Base-by-base conservation (phyloP, 2,113 vertebrate species). In the Manacus vitellinus region DNA sequence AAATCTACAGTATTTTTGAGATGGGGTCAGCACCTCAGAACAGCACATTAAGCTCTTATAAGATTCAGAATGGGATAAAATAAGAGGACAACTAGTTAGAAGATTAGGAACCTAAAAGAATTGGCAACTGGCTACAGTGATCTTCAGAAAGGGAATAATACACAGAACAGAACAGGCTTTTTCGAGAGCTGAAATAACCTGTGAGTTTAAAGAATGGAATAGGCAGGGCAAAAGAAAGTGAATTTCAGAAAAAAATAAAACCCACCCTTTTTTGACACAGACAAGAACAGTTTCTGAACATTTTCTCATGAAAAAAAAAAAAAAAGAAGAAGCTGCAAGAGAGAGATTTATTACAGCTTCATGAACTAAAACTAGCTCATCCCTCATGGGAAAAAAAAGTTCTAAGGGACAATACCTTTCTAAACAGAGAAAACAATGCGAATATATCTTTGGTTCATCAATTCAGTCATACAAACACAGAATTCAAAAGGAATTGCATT, bases 241-340 rank as follows among this genome's bases (percentile, higher is more conserved):
- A 51, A 74, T 71, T 67, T 89, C 14, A 58, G 7, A 4, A 41
- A 23, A 58, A 72, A 21, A n/a, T 33, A n/a, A 2, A 14, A 0
- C 24, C 37, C 12, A 1, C 0, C 3, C 2, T 8, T 68, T 37
- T n/a, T 28, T 54, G 66, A 28, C 3, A 37, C 30, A 14, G 3
- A 67, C 8, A 8, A 56, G 3, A 33, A 30, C 4, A 15, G 8
- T 52, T 88, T 76, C n/a, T 88, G 16, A 88, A 46, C 6, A 49
- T 82, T 82, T 91, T 75, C 19, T 72, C 8, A 44, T 7, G 4
- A n/a, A 81, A 76, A 66, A n/a, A 59, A 61, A 61, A 70, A 74
- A 35, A 79, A 54, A 73, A 13, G 17, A 35, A 76, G 18, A 51
- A 46, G 1, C 33, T 51, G 31, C 9, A 73, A 52, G 54, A 65